A percentile compares a stretch with the other conserved stretches of the same genome.
Conservation (phyloP, 2,888 invertebrate species). For the Gymnosoma rotundatum region DNA sequence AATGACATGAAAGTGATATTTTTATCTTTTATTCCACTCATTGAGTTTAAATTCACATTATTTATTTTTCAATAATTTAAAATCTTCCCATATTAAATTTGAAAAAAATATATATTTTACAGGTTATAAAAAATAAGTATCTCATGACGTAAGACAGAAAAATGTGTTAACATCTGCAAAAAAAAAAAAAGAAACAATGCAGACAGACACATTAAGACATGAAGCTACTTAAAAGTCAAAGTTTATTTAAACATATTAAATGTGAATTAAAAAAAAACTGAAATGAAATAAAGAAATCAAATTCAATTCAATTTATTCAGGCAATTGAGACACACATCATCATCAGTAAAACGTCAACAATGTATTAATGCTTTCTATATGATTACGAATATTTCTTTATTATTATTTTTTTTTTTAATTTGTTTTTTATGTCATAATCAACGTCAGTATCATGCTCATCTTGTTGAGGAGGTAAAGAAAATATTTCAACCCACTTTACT, state of each 20-base stretch:
- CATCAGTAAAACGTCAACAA: conserved; percentile 34
- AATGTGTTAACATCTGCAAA: conserved; percentile 4
- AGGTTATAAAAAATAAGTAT: background rate
- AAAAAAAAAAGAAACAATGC: background rate
- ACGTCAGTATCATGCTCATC: conserved; percentile 7
- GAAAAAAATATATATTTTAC: background rate
- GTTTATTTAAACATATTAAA: conserved; percentile 46
- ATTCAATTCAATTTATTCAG: conserved; percentile 61
- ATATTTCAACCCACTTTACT: conserved; percentile 60
- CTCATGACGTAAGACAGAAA: conserved; percentile 2
- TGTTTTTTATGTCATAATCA: conserved; percentile 10
- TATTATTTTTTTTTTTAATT: conserved; percentile 31
- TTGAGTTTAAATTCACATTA: background rate
- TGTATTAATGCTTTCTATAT: conserved; percentile 16
- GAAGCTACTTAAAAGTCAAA: conserved; percentile 54
- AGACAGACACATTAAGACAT: background rate
- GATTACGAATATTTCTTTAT: conserved; percentile 27
- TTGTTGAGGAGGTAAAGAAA: conserved; percentile 24
- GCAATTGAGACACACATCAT: conserved; percentile 56
- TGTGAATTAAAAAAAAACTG: conserved; percentile 30
- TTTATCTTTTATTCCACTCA: background rate
- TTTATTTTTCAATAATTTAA: conserved; percentile 14
- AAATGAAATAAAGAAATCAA: conserved; percentile 46
- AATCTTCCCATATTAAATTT: conserved; percentile 25
- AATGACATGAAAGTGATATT: background rate